Evolutionary conservation across 2,888 invertebrate genomes (phyloP), one percentile per base, ranked within the genome.

Genomic region (Tryphoninae sp.): DNA sequence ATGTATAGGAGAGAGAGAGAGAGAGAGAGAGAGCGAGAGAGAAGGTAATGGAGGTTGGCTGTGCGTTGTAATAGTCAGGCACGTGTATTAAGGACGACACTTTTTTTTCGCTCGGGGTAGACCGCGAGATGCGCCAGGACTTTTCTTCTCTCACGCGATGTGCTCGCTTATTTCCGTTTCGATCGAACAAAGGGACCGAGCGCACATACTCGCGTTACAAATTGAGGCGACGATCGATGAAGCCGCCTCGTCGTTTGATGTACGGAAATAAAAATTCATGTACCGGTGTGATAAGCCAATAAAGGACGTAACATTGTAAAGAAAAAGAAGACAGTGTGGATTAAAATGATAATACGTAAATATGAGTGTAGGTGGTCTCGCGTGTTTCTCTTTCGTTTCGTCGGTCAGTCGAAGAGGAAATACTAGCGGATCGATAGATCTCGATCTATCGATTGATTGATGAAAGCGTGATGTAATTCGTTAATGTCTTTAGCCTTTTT

Each of bases 61-160:
- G 68, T 65, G 42, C 75, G 65, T 51, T 59, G 59, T 72, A 72
- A 61, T 61, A 72, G 71, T 71, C 71, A n/a, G 33, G 72, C 61
- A 59, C 59, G 71, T 71, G 58, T 72, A 72, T 61, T 72, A 72
- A 72, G 72, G 61, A 72, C 72, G 71, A 71, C 71, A 71, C 71
- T 61, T 72, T 53, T 53, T 59, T 26, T 61, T 61, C 72, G 61
- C 61, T 61, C 16, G 72, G 13, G 72, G 51, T 11, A 51, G 51
- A 72, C n/a, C 8, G 53, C 58, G 71, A 68, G 59, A 53, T n/a
- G 45, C 61, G 72, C 61, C 49, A 51, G 58, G 61, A 61, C 72
- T 49, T 72, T 26, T 51, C 16, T 59, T n/a, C n/a, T 45, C 72
- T 45, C 72, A 72, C 72, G 72, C 72, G 72, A 72, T 49, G 58